Base-by-base conservation (phyloP, 2,797 vertebrate species). In the Argya squamiceps region DNA sequence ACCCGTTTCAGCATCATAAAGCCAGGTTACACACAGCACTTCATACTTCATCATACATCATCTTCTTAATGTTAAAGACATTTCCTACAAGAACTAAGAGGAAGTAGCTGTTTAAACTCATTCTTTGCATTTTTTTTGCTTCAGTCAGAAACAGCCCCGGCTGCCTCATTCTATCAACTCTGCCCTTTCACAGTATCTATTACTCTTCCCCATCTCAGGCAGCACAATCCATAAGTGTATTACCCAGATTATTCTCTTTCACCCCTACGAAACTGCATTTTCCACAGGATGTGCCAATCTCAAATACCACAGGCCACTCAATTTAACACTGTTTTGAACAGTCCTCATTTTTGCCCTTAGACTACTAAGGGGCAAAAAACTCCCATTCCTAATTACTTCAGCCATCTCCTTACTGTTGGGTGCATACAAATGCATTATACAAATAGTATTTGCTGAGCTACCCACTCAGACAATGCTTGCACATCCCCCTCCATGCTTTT, bases 401-500 rank as follows among this genome's bases (percentile, higher is more conserved):
- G 30, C 64, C 46, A 77, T 74, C 27, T 50, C 27, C 60, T 37
- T 2, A 6, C 9, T 74, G 34, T n/a, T 30, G 43, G 11, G 20
- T 55, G 15, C 52, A 58, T 18, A 79, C 9, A 82, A 76, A 59
- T 9, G 6, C 29, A 44, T 73, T 58, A 89, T 19, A 56, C 3
- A 84, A 94, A 34, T 10, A 22, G n/a, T 30, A 85, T 74, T 85
- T 91, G 36, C 68, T 58, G 46, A 88, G 20, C 26, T 71, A 41
- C 15, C 27, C 30, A 20, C 23, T 30, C 50, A 86, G 21, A 94
- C 59, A 93, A 64, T 30, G 71, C 32, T n/a, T 75, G 12, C 0
- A 17, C 9, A 50, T 52, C 34, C 12, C 22, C 5, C 20, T 12
- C 10, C 3, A 3, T 3, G 0, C 6, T 30, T 41, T 4, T 12